Percentiles rank a stretch among this genome's conserved stretches.
These are phyloP conservation scores for Heliconius cydno DNA, from an alignment of 2,888 invertebrate genomes.

Conservation along the genomic window DNA sequence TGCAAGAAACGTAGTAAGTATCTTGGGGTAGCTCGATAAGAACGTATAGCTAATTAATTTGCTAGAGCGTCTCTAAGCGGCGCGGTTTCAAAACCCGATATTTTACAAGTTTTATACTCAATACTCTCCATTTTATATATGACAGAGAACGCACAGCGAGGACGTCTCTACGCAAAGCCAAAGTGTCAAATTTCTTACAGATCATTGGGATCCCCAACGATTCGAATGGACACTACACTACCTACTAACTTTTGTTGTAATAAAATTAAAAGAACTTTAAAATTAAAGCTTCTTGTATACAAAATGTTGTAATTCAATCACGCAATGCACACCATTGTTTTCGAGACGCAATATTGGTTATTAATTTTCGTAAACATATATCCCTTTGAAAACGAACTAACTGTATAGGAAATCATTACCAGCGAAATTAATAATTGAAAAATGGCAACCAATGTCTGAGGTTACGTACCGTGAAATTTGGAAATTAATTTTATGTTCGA, in stretches of 20 bases:
- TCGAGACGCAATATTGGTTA: slow-evolving; percentile 46
- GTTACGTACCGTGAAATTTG: slow-evolving; percentile 58
- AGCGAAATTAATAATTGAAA: slow-evolving; percentile 62
- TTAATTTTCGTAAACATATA: slow-evolving; percentile 47
- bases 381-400: slow-evolving; percentile 43
- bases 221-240: too few relatives aligned
- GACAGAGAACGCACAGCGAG: too few relatives aligned
- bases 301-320: slow-evolving; percentile 13
- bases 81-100: too few relatives aligned
- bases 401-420: slow-evolving; percentile 61
- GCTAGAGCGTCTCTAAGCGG: too few relatives aligned
- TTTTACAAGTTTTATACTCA: too few relatives aligned
- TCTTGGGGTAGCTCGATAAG: too few relatives aligned
- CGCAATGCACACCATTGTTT: slow-evolving; percentile 31
- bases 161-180: too few relatives aligned
- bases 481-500: slow-evolving; percentile 28
- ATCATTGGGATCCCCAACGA: too few relatives aligned
- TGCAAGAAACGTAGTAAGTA: too few relatives aligned
- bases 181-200: too few relatives aligned
- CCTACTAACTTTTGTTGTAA: neutral
- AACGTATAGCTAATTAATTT: too few relatives aligned
- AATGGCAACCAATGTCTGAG: slow-evolving; percentile 54
- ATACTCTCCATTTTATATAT: too few relatives aligned
- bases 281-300: neutral
- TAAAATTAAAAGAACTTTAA: neutral